A percentile compares a stretch with the other conserved stretches of the same genome.
These are phyloP conservation scores for Platynereis dumerilii DNA, from an alignment of 2,888 invertebrate species.

Conservation along the genomic window DNA sequence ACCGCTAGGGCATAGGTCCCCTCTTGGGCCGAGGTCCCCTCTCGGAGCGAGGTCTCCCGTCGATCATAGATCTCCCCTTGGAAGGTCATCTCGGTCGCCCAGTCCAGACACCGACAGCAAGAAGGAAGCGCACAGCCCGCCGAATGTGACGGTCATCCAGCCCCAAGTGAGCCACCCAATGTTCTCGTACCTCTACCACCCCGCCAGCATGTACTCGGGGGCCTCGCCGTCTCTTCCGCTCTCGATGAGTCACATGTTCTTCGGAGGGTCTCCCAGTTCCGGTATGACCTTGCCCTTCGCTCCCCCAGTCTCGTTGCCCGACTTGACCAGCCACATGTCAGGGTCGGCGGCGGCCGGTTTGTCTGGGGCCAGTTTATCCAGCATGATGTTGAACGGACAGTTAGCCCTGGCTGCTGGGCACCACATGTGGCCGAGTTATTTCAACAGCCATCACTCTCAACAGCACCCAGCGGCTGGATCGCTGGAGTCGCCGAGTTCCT, in stretches of 20 bases:
- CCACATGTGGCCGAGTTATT: constrained; percentile 66
- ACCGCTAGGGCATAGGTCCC: too few species aligned
- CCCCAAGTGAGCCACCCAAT: constrained; percentile 86
- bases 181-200: constrained; percentile 88
- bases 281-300: constrained; percentile 18
- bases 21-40: too few species aligned
- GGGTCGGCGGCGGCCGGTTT: constrained; percentile 40
- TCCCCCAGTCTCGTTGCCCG: constrained; percentile 10
- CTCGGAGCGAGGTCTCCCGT: too few species aligned
- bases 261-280: constrained; percentile 5
- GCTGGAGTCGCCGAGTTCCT: constrained; percentile 27
- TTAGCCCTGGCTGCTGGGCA: constrained; percentile 84
- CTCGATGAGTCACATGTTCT: constrained; percentile 22
- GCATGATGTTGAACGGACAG: constrained; percentile 87
- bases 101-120: not conserved
- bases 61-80: too few species aligned
- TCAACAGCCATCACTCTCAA: constrained; percentile 39
- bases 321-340: constrained; percentile 9
- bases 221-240: constrained; percentile 60
- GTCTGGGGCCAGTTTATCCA: constrained; percentile 65
- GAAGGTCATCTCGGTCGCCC: not conserved
- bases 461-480: constrained; percentile 40
- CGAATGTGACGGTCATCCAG: constrained; percentile 87
- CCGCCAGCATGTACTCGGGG: constrained; percentile 75
- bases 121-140: constrained; percentile 60